Conservation (phyloP, 2,797 vertebrate genomes). For the Intellagama lesueurii region DNA sequence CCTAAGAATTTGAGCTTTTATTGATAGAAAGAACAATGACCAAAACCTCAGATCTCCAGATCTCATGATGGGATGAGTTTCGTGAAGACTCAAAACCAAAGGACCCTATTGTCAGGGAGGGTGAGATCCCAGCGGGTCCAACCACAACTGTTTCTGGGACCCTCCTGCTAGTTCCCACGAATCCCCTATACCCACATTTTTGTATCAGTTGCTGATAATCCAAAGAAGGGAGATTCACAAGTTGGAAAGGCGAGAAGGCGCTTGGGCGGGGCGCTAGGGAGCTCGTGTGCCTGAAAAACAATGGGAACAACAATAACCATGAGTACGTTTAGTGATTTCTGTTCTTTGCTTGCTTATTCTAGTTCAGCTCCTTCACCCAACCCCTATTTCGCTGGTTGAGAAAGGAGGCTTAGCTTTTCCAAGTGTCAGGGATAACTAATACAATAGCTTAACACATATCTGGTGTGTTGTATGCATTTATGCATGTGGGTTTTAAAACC, state of each 20-base stretch:
- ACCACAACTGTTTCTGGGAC: too few relatives aligned
- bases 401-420: too few relatives aligned
- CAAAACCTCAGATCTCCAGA: not conserved
- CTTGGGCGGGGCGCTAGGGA: not conserved
- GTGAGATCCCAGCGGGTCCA: not conserved
- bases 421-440: not conserved
- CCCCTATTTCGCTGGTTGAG: not conserved
- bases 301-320: not conserved
- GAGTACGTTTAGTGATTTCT: not conserved
- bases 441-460: not conserved
- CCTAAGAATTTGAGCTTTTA: not conserved
- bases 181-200: too few relatives aligned
- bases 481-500: not conserved
- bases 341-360: not conserved
- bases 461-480: not conserved
- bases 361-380: not conserved
- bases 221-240: not conserved
- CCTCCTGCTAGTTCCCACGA: not conserved
- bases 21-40: not conserved
- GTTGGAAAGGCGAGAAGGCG: not conserved
- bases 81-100: not conserved
- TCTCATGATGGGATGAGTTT: not conserved
- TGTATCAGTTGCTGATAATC: not conserved
- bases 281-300: not conserved
- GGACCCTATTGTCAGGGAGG: too few relatives aligned